phyloP scores from a whole-genome alignment of 2,888 invertebrate genomes.

The Xylota segnis region DNA sequence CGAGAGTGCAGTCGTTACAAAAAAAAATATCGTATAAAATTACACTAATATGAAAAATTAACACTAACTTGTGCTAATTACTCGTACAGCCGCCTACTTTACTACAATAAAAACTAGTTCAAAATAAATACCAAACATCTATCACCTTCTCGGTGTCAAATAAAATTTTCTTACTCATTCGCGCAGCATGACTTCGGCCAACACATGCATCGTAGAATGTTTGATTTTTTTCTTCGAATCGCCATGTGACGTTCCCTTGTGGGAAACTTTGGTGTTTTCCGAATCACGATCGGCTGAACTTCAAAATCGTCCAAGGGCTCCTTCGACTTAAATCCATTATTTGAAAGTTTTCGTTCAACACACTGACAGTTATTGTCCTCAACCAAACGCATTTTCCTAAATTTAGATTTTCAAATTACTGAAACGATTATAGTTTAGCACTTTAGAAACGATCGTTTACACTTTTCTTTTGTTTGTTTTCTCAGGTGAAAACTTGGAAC shows the following conservation, averaged over 20 bases:
- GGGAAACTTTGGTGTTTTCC: conserved; percentile 88
- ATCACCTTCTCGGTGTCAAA: background rate
- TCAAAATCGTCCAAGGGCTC: conserved; percentile 76
- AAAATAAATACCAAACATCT: conserved; percentile 4
- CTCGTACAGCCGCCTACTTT: conserved; percentile 24
- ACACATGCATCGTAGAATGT: conserved; percentile 59
- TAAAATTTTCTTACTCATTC: conserved; percentile 67
- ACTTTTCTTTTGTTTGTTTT: conserved; percentile 12
- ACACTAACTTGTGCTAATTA: conserved; percentile 1
- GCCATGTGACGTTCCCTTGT: conserved; percentile 89
- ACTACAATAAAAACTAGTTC: conserved; percentile 10
- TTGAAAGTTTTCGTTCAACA: conserved; percentile 34
- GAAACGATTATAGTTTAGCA: background rate
- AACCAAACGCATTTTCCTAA: conserved; percentile 68
- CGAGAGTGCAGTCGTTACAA: conserved; percentile 61
- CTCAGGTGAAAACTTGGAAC: conserved; percentile 8
- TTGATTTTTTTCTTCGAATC: conserved; percentile 86
- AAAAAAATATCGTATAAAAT: conserved; percentile 7
- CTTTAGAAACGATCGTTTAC: background rate
- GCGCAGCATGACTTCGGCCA: conserved; percentile 69
- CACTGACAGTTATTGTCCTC: conserved; percentile 54
- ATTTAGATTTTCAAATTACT: conserved; percentile 12
- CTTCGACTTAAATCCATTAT: conserved; percentile 25
- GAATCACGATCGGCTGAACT: conserved; percentile 84
- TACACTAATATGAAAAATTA: conserved; percentile 28